Evolutionary conservation across 2,113 vertebrate species (phyloP).

Genomic region (Podilymbus podiceps): DNA sequence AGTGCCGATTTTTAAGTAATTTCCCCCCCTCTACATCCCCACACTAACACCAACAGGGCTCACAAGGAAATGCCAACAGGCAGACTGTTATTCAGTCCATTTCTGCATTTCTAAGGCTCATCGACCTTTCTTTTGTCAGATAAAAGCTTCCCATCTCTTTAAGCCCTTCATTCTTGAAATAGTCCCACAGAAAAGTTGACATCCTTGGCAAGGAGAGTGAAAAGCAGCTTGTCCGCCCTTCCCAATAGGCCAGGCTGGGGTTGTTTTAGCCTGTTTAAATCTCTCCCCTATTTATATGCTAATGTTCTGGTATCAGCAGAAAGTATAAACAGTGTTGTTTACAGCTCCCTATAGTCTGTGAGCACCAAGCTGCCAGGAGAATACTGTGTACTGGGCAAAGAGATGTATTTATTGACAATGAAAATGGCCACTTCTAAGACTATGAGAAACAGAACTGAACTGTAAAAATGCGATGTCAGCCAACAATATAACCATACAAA

Average conservation of each 20-base stretch:
- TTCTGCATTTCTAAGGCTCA: slow-evolving; percentile 67
- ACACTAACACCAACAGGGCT: neutral
- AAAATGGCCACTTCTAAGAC: slow-evolving; percentile 36
- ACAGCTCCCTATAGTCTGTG: slow-evolving; percentile 40
- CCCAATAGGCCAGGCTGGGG: slow-evolving; percentile 49
- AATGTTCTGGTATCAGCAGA: slow-evolving; percentile 48
- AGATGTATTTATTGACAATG: slow-evolving; percentile 40
- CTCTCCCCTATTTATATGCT: slow-evolving; percentile 60
- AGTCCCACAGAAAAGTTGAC: slow-evolving; percentile 63
- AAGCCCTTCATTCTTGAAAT: slow-evolving; percentile 54
- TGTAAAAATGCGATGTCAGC: slow-evolving; percentile 38
- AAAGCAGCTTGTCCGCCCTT: slow-evolving; percentile 47
- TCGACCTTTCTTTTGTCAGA: slow-evolving; percentile 63
- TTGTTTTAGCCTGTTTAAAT: slow-evolving; percentile 66
- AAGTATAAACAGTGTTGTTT: slow-evolving; percentile 67
- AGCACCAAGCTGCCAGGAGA: slow-evolving; percentile 39
- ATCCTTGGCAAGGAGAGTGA: slow-evolving; percentile 52
- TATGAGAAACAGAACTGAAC: slow-evolving; percentile 25
- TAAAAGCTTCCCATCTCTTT: slow-evolving; percentile 60
- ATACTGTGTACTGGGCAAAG: slow-evolving; percentile 25
- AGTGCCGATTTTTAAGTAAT: neutral
- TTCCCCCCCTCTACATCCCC: neutral
- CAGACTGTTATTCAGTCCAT: slow-evolving; percentile 48
- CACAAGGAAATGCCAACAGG: slow-evolving; percentile 47
- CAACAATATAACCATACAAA: slow-evolving; percentile 30